phyloP scores from a whole-genome alignment of 2,797 vertebrate genomes.

The Gallinago stenura region DNA sequence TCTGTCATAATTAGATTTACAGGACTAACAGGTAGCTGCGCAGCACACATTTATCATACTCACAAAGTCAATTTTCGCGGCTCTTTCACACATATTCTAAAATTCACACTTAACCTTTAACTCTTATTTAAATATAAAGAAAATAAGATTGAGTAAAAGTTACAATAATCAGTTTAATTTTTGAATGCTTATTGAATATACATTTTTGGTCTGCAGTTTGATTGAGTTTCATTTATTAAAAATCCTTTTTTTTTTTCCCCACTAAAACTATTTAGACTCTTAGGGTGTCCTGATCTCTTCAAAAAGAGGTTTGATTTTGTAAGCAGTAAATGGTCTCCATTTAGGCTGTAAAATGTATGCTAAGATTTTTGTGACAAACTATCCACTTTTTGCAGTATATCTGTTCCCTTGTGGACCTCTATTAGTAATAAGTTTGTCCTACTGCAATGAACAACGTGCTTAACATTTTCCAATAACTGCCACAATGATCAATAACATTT shows the following conservation, averaged over 20 bases:
- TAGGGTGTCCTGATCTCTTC: background rate
- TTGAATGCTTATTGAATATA: conserved; percentile 49
- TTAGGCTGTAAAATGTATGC: background rate
- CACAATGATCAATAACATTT: background rate
- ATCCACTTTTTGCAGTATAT: background rate
- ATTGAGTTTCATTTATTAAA: conserved; percentile 26
- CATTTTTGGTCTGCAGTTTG: conserved; percentile 3
- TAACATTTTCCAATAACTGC: background rate
- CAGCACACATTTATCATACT: conserved; percentile 23
- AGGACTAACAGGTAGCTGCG: conserved; percentile 8
- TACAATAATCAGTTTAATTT: conserved; percentile 63
- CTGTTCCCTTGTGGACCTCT: background rate
- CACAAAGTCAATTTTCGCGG: background rate
- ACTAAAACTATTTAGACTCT: background rate
- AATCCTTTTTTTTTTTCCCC: background rate
- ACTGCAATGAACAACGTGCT: background rate
- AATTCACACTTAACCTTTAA: conserved; percentile 66
- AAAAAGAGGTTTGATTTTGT: background rate
- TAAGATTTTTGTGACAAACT: background rate
- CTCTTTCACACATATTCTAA: conserved; percentile 36
- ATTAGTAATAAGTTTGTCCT: background rate
- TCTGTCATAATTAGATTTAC: conserved; percentile 41
- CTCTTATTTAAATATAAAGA: conserved; percentile 70
- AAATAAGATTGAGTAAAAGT: conserved; percentile 49
- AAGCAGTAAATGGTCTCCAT: background rate